phyloP scores from a whole-genome alignment of 2,888 invertebrate genomes.

The Tetranychus piercei region DNA sequence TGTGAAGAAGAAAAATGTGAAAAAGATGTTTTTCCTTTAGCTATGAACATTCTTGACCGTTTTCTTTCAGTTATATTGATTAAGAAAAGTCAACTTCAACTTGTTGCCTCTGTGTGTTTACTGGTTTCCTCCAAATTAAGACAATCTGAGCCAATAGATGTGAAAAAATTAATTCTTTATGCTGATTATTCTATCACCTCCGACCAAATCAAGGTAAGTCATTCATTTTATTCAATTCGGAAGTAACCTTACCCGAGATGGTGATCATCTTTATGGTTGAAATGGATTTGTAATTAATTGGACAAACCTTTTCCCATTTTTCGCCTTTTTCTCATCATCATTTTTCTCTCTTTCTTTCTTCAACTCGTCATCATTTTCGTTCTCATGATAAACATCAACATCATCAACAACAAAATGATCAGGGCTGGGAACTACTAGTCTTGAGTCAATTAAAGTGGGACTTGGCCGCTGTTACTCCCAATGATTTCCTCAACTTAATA shows the following conservation, averaged over 20 bases:
- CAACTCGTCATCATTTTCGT: background rate
- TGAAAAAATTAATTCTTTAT: conserved; percentile 64
- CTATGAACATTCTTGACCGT: conserved; percentile 80
- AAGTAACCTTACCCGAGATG: conserved; percentile 4
- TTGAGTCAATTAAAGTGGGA: conserved; percentile 83
- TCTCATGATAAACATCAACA: background rate
- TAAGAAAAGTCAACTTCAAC: conserved; percentile 66
- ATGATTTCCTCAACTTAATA: conserved; percentile 62
- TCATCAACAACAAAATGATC: background rate
- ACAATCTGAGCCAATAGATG: conserved; percentile 52
- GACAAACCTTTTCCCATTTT: conserved; percentile 29
- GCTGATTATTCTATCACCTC: conserved; percentile 79
- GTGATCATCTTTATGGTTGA: conserved; percentile 28
- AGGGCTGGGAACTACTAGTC: conserved; percentile 85
- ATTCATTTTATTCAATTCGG: background rate
- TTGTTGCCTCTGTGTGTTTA: conserved; percentile 75
- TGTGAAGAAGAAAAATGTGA: conserved; percentile 82
- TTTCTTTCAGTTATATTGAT: conserved; percentile 67
- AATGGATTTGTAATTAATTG: background rate
- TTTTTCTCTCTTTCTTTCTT: conserved; percentile 11
- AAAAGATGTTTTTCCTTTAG: conserved; percentile 77
- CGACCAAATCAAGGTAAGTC: conserved; percentile 72
- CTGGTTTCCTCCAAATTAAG: conserved; percentile 80
- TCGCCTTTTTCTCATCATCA: background rate
- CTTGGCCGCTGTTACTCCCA: conserved; percentile 71